Base-by-base conservation (phyloP, 2,113 vertebrate species). In the Pygoscelis adeliae region DNA sequence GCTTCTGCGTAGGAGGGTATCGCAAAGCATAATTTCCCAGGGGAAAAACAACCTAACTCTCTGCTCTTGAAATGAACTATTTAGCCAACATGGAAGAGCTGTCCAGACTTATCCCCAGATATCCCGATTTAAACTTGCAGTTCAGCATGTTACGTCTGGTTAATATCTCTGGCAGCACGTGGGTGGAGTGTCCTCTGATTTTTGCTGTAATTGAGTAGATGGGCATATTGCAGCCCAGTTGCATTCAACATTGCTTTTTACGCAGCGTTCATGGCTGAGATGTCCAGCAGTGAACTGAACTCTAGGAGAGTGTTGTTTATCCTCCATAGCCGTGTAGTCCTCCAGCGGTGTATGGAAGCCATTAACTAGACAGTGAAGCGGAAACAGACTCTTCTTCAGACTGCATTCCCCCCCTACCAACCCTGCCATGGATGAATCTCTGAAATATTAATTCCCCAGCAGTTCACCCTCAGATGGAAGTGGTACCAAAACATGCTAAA, bases 241-340 rank as follows among this genome's bases (percentile, higher is more conserved):
- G 44, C 5, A 0, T 73, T 92, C 66, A 46, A 50, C 6, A 3
- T 30, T 61, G 18, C 18, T 81, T 91, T 70, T 74, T 50, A 34
- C 1, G 2, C 22, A 23, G 44, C 1, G 0, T 18, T 80, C 15
- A 8, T 59, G 66, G 16, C 34, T 88, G 78, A 88, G 30, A 13
- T 58, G 66, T 58, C 34, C 56, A 88, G 50, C 18, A 47, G 47
- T 59, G 61, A 81, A 38, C 2, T 66, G 52, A 67, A 29, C 15
- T 47, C n/a, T 29, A 38, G 50, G 22, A 77, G 15, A 30, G n/a
- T 17, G n/a, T 21, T 46, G 9, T 76, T 88, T 83, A 11, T 65
- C 13, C 21, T 83, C 19, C 22, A 7, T 2, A 56, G 34, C 13
- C 2, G 3, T 3, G 1, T 2, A 56, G 27, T 77, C 8, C 55